Conservation (phyloP, 2,797 vertebrate genomes). For the Sardinella longiceps region DNA sequence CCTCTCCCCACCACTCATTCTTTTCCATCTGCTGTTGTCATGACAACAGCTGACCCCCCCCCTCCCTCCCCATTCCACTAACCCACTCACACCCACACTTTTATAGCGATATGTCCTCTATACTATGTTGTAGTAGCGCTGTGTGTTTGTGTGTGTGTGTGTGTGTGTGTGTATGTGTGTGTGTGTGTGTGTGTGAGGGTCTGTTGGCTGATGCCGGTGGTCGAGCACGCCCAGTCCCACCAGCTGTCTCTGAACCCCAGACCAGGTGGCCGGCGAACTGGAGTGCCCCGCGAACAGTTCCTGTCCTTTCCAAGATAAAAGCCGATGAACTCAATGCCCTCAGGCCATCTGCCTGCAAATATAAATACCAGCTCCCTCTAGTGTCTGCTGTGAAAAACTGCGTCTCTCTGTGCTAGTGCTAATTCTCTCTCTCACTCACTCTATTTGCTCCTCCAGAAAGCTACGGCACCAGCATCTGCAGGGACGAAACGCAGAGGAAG, state of each 20-base stretch:
- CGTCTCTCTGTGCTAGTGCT: not conserved
- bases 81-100: conserved; percentile 48
- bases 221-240: conserved; percentile 60
- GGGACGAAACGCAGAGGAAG: conserved; percentile 89
- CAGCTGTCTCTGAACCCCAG: conserved; percentile 80
- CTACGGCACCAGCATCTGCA: conserved; percentile 75
- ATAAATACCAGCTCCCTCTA: conserved; percentile 66
- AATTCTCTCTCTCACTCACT: conserved; percentile 13
- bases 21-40: conserved; percentile 73
- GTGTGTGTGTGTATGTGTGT: conserved; percentile 59
- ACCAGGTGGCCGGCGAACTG: conserved; percentile 81
- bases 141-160: conserved; percentile 33
- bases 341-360: conserved; percentile 57
- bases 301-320: conserved; percentile 81
- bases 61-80: conserved; percentile 55
- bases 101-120: conserved; percentile 37
- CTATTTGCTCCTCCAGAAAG: conserved; percentile 76
- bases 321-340: conserved; percentile 80
- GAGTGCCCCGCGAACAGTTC: conserved; percentile 78
- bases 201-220: conserved; percentile 51
- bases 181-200: conserved; percentile 33
- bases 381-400: conserved; percentile 55
- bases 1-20: conserved; percentile 68
- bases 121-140: conserved; percentile 9
- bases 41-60: conserved; percentile 74